phyloP scores from a whole-genome alignment of 2,888 invertebrate genomes.

The Hipparchia sbordonii region DNA sequence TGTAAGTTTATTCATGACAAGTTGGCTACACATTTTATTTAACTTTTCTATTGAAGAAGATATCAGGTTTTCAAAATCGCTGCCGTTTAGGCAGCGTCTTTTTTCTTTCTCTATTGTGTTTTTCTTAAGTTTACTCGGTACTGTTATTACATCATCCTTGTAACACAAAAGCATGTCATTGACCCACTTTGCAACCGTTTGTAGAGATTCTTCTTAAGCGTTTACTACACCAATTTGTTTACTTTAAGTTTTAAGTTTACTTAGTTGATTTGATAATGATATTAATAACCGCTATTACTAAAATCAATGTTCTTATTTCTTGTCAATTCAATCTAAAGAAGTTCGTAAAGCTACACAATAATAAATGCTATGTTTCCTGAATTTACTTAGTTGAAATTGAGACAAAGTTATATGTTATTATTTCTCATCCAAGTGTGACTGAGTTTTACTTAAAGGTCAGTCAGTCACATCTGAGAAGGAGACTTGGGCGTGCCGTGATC shows the following conservation, averaged over 20 bases:
- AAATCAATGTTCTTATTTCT: too few relatives aligned
- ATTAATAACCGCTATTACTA: too few relatives aligned
- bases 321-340: too few relatives aligned
- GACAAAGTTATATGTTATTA: not conserved
- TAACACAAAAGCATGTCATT: slow-evolving; percentile 29
- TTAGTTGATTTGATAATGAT: not conserved
- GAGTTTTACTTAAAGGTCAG: slow-evolving; percentile 12
- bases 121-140: slow-evolving; percentile 16
- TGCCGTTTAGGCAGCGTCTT: slow-evolving; percentile 15
- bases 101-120: slow-evolving; percentile 24
- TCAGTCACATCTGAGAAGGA: slow-evolving; percentile 33
- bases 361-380: too few relatives aligned
- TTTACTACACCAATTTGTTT: not conserved
- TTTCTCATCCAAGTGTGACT: not conserved
- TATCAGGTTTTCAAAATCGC: slow-evolving; percentile 4
- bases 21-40: not conserved
- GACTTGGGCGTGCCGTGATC: slow-evolving; percentile 38
- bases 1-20: not conserved
- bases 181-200: slow-evolving; percentile 23
- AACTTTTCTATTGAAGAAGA: slow-evolving; percentile 2
- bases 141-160: slow-evolving; percentile 26
- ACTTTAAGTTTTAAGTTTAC: too few relatives aligned
- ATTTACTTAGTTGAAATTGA: not conserved
- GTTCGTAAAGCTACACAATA: too few relatives aligned
- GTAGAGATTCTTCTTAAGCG: slow-evolving; percentile 17